phyloP scores from a whole-genome alignment of 2,113 vertebrate genomes.

The Pithys albifrons region DNA sequence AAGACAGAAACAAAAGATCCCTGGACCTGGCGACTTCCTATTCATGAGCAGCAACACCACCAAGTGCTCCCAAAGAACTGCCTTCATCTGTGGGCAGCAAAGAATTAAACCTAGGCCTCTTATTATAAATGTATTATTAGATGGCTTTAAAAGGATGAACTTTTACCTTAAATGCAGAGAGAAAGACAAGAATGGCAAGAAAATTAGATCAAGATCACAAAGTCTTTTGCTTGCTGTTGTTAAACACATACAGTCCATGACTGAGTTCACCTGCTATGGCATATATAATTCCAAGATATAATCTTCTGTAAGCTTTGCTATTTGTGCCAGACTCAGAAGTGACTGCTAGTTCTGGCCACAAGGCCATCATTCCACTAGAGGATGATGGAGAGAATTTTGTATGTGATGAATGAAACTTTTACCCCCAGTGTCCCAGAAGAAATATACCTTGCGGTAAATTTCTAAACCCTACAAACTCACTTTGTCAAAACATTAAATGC shows the following conservation, averaged over 20 bases:
- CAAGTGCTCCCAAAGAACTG: neutral
- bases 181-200: neutral
- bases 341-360: neutral
- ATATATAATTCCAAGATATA: neutral
- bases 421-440: neutral
- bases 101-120: neutral
- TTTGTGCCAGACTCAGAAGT: neutral
- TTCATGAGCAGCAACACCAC: neutral
- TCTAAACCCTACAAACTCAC: neutral
- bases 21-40: neutral
- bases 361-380: neutral
- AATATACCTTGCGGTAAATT: neutral
- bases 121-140: neutral
- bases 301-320: neutral
- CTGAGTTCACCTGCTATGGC: neutral
- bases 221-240: neutral
- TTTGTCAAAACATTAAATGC: neutral
- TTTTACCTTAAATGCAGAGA: neutral
- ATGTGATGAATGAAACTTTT: rapidly evolving
- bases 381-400: neutral
- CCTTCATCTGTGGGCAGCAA: constrained; percentile 18
- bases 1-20: neutral
- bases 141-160: neutral
- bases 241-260: neutral
- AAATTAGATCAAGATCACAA: neutral